Evolutionary conservation across 2,797 vertebrate species (phyloP).

Genomic region (Aplochiton taeniatus): DNA sequence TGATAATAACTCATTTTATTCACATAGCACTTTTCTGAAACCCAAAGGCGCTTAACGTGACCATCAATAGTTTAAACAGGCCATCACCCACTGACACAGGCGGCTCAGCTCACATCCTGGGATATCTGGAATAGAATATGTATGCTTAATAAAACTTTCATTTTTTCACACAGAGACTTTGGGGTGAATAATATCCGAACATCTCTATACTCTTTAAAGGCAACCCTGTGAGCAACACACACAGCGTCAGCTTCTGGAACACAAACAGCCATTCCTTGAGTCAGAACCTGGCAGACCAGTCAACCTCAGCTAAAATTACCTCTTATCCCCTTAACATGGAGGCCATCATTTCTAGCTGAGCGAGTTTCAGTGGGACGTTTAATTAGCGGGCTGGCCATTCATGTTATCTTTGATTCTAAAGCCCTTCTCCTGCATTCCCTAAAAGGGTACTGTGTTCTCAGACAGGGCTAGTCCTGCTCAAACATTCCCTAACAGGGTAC

Average conservation of each 20-base stretch:
- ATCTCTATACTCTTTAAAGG: neutral
- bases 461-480: too few relatives aligned
- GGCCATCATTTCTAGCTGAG: conserved; percentile 60
- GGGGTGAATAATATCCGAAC: conserved; percentile 51
- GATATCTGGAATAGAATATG: too few relatives aligned
- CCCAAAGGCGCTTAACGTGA: too few relatives aligned
- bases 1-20: too few relatives aligned
- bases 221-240: conserved; percentile 20
- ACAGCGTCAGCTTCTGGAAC: conserved; percentile 46
- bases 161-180: neutral
- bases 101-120: too few relatives aligned
- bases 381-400: conserved; percentile 77
- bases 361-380: conserved; percentile 69
- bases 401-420: conserved; percentile 70
- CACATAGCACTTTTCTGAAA: too few relatives aligned
- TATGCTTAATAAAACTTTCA: too few relatives aligned
- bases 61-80: conserved; percentile 78
- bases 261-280: conserved; percentile 19
- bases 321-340: conserved; percentile 74
- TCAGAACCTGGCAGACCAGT: conserved; percentile 51
- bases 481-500: too few relatives aligned
- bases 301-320: conserved; percentile 61
- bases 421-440: conserved; percentile 72
- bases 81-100: conserved; percentile 3
- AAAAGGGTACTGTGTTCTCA: conserved; percentile 54